Evolutionary conservation across 1,140 invertebrate species (phyloP), one percentile per base, ranked within the genome.

Genomic region (Tetragonula clypearis): DNA sequence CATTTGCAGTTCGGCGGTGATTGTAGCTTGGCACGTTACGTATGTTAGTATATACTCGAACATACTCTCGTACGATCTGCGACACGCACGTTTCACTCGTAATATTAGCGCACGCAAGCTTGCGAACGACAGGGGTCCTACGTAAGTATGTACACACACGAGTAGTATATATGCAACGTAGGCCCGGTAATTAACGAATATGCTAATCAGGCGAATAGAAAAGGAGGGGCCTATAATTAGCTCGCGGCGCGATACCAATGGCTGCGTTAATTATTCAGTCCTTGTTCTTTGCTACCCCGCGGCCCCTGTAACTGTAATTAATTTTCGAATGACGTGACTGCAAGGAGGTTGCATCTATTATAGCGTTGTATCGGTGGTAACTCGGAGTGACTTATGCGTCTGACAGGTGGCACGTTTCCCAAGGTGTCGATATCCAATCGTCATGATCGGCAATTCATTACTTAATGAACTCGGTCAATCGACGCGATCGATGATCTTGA

Each of bases 261-360:
- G 87, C 90, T 91, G 87, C 90, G 87, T 92, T 92, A 93, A 92
- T 93, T 92, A 92, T 92, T 90, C 92, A 92, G 90, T 90, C 92
- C 91, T 93, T 90, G 89, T 92, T 92, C 91, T 92, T 92, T 92
- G 87, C 89, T 87, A 90, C 76, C 86, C 83, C 69, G 74, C 87
- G 84, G 86, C 71, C 79, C 79, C 30, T 30, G 35, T 4, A 83
- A 87, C 86, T 90, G 85, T 91, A 92, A 93, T 93, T 92, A 93
- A 93, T 93, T 93, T 93, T 89, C 88, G 85, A 92, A 92, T 92
- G 87, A 92, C 91, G 91, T 92, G 92, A 92, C 92, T 91, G 87
- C 87, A 92, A 92, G 84, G 92, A 92, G 88, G 87, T 92, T 91
- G 90, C 91, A 92, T 92, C 90, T 90, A 92, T 92, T 92, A 30